phyloP scores from a whole-genome alignment of 2,797 vertebrate species.

The Ptychadena robeensis region DNA sequence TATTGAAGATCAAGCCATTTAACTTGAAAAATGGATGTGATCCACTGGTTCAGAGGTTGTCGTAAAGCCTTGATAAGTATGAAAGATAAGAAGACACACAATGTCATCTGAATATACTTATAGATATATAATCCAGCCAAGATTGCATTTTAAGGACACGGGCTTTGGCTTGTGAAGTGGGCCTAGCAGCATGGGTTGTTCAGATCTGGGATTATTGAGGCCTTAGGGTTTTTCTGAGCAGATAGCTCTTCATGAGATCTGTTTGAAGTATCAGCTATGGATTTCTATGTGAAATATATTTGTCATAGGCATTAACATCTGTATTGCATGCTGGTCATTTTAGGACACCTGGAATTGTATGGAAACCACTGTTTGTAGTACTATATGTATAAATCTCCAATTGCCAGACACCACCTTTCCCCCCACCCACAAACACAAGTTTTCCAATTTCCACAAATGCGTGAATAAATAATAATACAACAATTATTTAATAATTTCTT shows the following conservation, averaged over 20 bases:
- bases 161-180: constrained; percentile 44
- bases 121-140: constrained; percentile 30
- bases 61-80: constrained; percentile 48
- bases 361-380: too few relatives aligned
- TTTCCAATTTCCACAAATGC: too few relatives aligned
- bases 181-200: background rate
- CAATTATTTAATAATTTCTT: too few relatives aligned
- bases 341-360: background rate
- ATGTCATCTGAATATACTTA: constrained; percentile 21
- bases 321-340: background rate
- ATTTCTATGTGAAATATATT: background rate
- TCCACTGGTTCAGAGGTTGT: background rate
- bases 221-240: constrained; percentile 31
- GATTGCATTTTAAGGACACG: constrained; percentile 36
- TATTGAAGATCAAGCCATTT: constrained; percentile 17
- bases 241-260: constrained; percentile 23
- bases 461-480: too few relatives aligned
- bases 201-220: constrained; percentile 31
- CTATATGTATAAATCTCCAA: too few relatives aligned
- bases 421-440: too few relatives aligned
- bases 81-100: constrained; percentile 34
- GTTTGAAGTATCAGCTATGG: constrained; percentile 17
- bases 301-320: background rate
- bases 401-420: too few relatives aligned
- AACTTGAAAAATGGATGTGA: constrained; percentile 19